Conservation (phyloP, 2,797 vertebrate species). For the Psittacula derbiana region DNA sequence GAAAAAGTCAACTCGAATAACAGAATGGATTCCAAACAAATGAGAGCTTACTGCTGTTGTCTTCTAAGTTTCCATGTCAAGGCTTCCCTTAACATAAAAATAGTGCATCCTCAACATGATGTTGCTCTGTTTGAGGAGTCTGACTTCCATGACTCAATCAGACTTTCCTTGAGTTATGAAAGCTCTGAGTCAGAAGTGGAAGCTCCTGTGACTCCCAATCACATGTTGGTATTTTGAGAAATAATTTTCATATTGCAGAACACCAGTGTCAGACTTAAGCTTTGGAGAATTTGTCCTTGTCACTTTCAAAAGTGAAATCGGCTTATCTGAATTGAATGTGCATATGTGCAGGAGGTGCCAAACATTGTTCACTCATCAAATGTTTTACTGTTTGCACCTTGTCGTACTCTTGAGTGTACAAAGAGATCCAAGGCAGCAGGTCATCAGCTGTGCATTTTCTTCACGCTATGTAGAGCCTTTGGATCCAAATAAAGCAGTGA, state of each 20-base stretch:
- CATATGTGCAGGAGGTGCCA: background rate
- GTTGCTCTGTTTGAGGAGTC: background rate
- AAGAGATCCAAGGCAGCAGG: background rate
- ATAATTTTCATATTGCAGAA: background rate
- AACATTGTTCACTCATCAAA: background rate
- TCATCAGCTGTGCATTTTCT: background rate
- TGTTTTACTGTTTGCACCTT: background rate
- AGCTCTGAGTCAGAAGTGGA: slow-evolving; percentile 46
- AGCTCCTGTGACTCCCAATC: slow-evolving; percentile 7
- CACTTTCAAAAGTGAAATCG: background rate
- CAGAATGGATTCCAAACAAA: background rate
- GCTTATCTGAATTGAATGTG: background rate
- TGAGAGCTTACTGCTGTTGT: background rate
- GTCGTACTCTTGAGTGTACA: background rate
- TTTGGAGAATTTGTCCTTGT: background rate
- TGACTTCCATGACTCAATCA: background rate
- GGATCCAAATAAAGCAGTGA: background rate
- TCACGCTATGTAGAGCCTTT: background rate
- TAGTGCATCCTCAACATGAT: slow-evolving; percentile 6
- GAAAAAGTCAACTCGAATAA: background rate
- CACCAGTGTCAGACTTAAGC: background rate
- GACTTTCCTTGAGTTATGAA: slow-evolving; percentile 6
- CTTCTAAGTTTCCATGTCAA: background rate
- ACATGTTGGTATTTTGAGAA: slow-evolving; percentile 44
- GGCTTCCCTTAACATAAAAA: slow-evolving; percentile 23